Base-by-base conservation (phyloP, 2,113 vertebrate species). In the Periophthalmus modestus region DNA sequence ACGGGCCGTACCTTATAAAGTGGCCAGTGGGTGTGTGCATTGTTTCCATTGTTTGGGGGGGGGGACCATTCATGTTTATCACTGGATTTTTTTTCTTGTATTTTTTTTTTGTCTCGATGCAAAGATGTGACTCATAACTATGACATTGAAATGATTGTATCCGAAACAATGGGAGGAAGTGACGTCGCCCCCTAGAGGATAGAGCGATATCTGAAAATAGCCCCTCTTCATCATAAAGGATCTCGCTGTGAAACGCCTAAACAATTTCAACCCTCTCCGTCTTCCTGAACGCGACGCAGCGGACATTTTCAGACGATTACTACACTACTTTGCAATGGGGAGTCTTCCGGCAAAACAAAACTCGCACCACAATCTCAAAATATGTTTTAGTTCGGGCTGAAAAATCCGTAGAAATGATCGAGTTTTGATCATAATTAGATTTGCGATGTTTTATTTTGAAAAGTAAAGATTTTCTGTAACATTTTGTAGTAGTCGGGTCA, bases 91-190 rank as follows among this genome's bases (percentile, higher is more conserved):
- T 55, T 21, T 2, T 55, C 52, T 55, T 55, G 59, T 18, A 68
- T 54, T 65, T 43, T 54, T 47, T 43, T 67, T 1, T 47, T 36
- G 24, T 21, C 24, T 23, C 68, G 23, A 23, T 24, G 66, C 66
- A 50, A 58, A 75, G 59, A 71, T 85, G 66, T 88, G 77, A 91
- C 73, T 89, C 89, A 82, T 69, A 69, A 66, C 34, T 77, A 34
- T 75, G 81, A 79, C 86, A 63, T 87, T 83, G 66, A 82, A 39
- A 85, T 75, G 79, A 88, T 88, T 87, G 89, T 88, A 83, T 87
- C 24, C 11, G 1, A 62, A 48, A 92, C 90, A 93, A 93, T 92
- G 80, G 76, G 33, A 87, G 92, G 89, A 91, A 91, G 71, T 89
- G 73, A 85, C 74, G 18, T 66, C 63, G 33, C 24, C 46, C 68